Conservation (phyloP, 2,888 invertebrate species). For the Ellobium chinense region DNA sequence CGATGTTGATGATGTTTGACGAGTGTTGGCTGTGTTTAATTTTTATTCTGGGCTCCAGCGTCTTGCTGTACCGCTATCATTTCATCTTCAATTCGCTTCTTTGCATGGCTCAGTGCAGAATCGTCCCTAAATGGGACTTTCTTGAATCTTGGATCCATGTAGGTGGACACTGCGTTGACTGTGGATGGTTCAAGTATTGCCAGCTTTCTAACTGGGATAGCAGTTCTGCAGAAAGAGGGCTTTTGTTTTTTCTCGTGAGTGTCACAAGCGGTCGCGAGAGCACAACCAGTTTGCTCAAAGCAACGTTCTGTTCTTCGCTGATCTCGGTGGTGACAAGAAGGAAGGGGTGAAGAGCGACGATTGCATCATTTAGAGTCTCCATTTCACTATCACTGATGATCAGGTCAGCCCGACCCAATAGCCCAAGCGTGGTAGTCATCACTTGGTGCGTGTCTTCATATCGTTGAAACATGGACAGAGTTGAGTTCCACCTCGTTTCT, state of each 20-base stretch:
- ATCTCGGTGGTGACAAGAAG: neutral
- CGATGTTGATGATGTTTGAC: neutral
- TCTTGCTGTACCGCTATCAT: neutral
- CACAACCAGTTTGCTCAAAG: neutral
- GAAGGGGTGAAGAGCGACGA: neutral
- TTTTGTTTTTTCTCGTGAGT: neutral
- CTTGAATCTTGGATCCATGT: slow-evolving; percentile 11
- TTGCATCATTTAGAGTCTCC: neutral
- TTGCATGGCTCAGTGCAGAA: neutral
- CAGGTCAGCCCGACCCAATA: neutral
- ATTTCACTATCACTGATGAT: neutral
- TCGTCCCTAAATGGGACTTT: neutral
- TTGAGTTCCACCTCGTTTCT: slow-evolving; percentile 12
- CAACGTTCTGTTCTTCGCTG: neutral
- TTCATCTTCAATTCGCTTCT: neutral
- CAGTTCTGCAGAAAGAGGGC: neutral
- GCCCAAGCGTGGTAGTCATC: neutral
- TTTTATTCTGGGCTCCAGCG: too few relatives aligned
- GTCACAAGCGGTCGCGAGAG: neutral
- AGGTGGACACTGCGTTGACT: neutral
- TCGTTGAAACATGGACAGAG: neutral
- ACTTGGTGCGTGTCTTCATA: neutral
- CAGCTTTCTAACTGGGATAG: neutral
- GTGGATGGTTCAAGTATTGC: neutral
- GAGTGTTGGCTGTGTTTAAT: too few relatives aligned